Percentiles rank a stretch among this genome's conserved stretches.
phyloP scores from a whole-genome alignment of 2,113 vertebrate genomes.

The Indri indri region DNA sequence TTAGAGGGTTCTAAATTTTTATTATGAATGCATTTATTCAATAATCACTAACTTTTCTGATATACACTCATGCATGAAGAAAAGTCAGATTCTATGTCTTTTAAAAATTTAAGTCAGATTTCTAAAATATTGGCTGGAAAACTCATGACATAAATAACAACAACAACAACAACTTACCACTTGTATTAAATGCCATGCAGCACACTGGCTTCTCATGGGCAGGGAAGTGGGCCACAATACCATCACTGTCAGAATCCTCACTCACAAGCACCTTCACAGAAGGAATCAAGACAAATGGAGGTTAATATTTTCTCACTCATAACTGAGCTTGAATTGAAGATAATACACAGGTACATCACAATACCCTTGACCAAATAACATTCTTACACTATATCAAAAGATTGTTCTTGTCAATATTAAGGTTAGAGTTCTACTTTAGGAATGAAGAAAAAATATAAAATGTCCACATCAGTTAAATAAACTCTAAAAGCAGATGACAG shows the following conservation, averaged over 20 bases:
- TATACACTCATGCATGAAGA: not conserved
- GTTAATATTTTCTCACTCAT: not conserved
- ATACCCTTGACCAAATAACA: not conserved
- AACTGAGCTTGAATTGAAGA: not conserved
- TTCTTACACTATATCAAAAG: not conserved
- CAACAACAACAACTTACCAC: conserved; percentile 87
- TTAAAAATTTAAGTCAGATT: not conserved
- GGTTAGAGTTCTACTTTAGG: not conserved
- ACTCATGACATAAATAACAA: not conserved
- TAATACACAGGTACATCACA: not conserved
- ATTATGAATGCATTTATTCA: not conserved
- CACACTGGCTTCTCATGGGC: conserved; percentile 99
- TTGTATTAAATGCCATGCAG: conserved; percentile 98
- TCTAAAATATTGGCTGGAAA: not conserved
- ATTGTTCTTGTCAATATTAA: not conserved
- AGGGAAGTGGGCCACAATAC: conserved; percentile 98
- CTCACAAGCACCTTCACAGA: conserved; percentile 93
- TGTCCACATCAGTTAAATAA: not conserved
- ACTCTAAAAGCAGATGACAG: not conserved
- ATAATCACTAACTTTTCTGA: not conserved
- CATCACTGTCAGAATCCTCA: conserved; percentile 95
- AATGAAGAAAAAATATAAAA: not conserved
- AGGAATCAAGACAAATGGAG: not conserved
- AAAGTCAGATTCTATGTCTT: not conserved
- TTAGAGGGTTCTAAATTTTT: not conserved